Evolutionary conservation across 2,113 vertebrate species (phyloP).

Genomic region (Onychostoma macrolepis): DNA sequence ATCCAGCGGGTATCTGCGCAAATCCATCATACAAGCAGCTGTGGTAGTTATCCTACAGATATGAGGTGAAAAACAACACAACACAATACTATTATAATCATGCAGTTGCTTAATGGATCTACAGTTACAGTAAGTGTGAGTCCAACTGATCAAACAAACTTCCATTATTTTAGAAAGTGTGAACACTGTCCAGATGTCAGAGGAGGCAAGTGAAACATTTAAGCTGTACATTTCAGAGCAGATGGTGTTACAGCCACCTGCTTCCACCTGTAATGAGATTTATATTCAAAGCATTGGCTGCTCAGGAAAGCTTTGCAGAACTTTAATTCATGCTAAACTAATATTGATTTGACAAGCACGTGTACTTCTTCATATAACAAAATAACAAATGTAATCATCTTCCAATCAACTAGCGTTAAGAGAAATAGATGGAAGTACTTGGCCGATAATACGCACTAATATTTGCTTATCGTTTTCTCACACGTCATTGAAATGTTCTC

Average conservation of each 20-base stretch:
- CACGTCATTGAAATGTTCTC: constrained; percentile 28
- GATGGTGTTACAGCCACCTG: background rate
- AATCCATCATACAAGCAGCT: constrained; percentile 97
- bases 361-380: background rate
- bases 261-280: background rate
- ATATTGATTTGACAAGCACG: background rate
- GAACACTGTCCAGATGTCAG: background rate
- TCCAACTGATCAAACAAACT: background rate
- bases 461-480: background rate
- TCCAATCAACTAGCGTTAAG: background rate
- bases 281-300: background rate
- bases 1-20: constrained; percentile 90
- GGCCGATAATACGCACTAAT: background rate
- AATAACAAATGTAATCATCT: constrained; percentile 20
- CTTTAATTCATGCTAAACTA: constrained; percentile 13
- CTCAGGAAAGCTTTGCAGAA: constrained; percentile 18
- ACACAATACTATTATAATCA: background rate
- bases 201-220: background rate
- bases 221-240: constrained; percentile 12
- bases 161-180: background rate
- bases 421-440: constrained; percentile 2
- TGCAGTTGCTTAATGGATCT: background rate
- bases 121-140: background rate
- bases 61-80: constrained; percentile 21
- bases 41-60: constrained; percentile 88